Base-by-base conservation (phyloP, 2,888 invertebrate genomes). In the Lasioglossum zephyrum region DNA sequence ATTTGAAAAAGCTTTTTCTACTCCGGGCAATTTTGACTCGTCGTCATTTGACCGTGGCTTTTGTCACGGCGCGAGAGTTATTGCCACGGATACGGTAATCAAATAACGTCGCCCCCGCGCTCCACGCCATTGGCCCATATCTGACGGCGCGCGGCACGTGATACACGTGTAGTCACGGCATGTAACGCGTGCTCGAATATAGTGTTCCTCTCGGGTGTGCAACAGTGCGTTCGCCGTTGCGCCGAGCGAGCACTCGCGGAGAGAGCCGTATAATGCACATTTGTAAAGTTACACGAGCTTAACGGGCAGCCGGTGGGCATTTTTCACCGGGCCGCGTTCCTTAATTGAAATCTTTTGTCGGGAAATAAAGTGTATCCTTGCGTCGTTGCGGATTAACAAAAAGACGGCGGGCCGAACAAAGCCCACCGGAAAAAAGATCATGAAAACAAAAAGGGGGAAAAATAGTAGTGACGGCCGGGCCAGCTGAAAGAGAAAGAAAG, bases 151-250 rank as follows among this genome's bases (percentile, higher is more conserved):
- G 87, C 87, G 87, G 87, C 86, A 90, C 90, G 84, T 66, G 88
- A 77, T 91, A 91, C 91, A 91, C 91, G 90, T 91, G 91, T 91
- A 91, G 81, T 85, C 88, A 85, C 88, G 84, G 91, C 89, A 84
- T 89, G 91, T 90, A 90, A 91, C 91, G 90, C 91, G 89, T 91
- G 91, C 91, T 91, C 89, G 90, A 89, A 88, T 39, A 88, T 87
- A 89, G 88, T 81, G 86, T 90, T 88, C 84, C 73, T 73, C 73
- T 73, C 77, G 90, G 77, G 87, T 80, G 88, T 82, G 88, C 85
- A 85, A 87, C 90, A 82, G 88, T 74, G 90, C 88, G 83, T 86
- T 87, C 85, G 87, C 82, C 81, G 82, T 81, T 53, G 86, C 84
- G 83, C 82, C 81, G 76, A 66, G 66, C 81, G 84, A 36, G 83